Percentiles rank a stretch among this genome's conserved stretches.
Conservation (phyloP, 1,140 invertebrate genomes). For the Scaptomyza montana region DNA sequence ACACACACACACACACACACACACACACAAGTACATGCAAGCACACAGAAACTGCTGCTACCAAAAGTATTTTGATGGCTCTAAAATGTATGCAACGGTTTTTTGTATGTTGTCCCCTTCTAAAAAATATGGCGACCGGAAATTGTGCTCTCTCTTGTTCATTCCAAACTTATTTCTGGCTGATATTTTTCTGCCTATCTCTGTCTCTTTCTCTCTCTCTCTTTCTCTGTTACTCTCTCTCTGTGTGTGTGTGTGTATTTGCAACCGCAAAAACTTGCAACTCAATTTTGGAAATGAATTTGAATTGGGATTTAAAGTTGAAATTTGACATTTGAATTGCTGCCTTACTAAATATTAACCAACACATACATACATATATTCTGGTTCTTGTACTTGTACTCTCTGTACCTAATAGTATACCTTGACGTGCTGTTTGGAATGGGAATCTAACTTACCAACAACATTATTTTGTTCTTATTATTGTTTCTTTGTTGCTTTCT, state of each 20-base stretch:
- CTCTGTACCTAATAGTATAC: conserved; percentile 29
- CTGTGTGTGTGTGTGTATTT: conserved; percentile 42
- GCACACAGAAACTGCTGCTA: conserved; percentile 7
- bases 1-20: conserved; percentile 19
- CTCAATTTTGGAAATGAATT: conserved; percentile 45
- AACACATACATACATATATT: neutral
- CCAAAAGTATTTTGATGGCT: conserved; percentile 46
- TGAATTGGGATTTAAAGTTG: conserved; percentile 61
- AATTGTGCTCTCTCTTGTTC: conserved; percentile 27
- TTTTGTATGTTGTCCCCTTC: conserved; percentile 30
- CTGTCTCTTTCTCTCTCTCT: conserved; percentile 9
- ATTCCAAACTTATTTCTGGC: conserved; percentile 23
- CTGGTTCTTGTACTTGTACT: neutral
- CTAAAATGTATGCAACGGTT: conserved; percentile 58
- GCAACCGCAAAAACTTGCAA: conserved; percentile 53
- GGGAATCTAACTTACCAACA: conserved; percentile 54
- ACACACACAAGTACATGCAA: conserved; percentile 20
- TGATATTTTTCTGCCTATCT: conserved; percentile 17
- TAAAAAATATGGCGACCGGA: conserved; percentile 32
- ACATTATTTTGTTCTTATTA: conserved; percentile 18
- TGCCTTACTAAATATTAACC: conserved; percentile 47
- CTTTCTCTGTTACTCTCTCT: conserved; percentile 19
- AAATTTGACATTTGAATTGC: conserved; percentile 50
- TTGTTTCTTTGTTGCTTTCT: conserved; percentile 39
- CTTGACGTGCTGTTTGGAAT: conserved; percentile 68